Conservation (phyloP, 2,113 vertebrate species). For the Arizona elegans region DNA sequence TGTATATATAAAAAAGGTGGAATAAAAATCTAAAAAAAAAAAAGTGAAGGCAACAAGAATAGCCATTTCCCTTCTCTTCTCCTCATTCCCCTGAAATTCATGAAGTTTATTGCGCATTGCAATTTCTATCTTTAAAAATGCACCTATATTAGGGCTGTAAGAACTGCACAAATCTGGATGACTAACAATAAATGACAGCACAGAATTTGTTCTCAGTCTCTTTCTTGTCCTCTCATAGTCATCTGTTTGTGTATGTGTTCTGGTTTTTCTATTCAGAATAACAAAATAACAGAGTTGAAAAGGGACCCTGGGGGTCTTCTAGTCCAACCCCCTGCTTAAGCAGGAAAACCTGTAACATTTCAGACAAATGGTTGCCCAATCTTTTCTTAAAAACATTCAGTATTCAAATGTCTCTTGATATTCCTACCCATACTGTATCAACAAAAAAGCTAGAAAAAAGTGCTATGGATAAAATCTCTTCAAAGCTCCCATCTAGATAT, state of each 20-base stretch:
- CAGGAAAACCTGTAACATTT: neutral
- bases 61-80: neutral
- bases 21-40: neutral
- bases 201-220: neutral
- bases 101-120: neutral
- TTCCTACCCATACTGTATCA: neutral
- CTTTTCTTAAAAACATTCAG: neutral
- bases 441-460: neutral
- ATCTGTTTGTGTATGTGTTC: neutral
- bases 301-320: neutral
- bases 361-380: neutral
- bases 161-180: neutral
- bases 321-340: neutral
- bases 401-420: neutral
- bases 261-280: neutral
- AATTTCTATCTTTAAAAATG: neutral
- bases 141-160: neutral
- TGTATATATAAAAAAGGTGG: neutral
- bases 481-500: neutral
- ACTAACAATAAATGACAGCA: neutral
- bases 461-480: neutral
- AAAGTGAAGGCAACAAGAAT: neutral
- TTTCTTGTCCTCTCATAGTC: neutral
- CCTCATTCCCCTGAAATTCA: neutral
- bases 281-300: neutral